A percentile compares a stretch with the other conserved stretches of the same genome.
These are phyloP conservation scores for Synodontis membranacea DNA, from an alignment of 2,113 vertebrate species.

Conservation along the genomic window DNA sequence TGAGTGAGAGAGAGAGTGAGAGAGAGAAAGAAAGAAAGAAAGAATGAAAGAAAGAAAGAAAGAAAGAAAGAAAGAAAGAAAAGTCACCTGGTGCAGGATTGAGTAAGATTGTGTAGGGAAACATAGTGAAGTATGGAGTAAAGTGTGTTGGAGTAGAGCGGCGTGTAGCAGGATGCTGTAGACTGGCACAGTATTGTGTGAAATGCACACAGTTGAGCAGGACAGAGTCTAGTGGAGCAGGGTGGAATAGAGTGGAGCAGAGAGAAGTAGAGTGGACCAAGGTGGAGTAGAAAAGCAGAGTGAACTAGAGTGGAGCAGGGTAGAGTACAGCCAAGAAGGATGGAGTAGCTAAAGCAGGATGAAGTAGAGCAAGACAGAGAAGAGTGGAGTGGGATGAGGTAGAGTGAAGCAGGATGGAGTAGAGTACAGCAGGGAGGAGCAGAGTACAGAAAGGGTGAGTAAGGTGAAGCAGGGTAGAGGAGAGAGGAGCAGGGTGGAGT, in stretches of 20 bases:
- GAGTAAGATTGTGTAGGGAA: background rate
- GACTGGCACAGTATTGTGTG: background rate
- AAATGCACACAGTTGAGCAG: too few species aligned
- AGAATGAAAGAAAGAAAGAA: background rate
- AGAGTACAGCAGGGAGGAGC: background rate
- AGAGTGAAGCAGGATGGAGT: background rate
- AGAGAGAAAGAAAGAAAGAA: background rate
- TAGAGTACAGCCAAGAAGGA: too few species aligned
- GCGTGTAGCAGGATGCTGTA: background rate
- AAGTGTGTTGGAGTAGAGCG: background rate
- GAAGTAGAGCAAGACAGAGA: background rate
- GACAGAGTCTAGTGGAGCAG: too few species aligned
- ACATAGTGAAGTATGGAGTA: background rate
- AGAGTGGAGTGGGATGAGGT: background rate
- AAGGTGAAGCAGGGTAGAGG: background rate
- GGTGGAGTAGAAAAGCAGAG: background rate
- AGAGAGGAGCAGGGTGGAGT: background rate
- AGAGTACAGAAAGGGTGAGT: background rate
- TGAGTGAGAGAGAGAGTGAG: background rate
- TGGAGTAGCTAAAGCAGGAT: background rate
- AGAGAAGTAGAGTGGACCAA: too few species aligned
- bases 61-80: background rate
- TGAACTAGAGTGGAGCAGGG: background rate
- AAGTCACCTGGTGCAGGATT: background rate
- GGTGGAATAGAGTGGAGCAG: background rate